These are phyloP conservation scores for Alligator sinensis DNA, from an alignment of 2,113 vertebrate species.

Conservation along the genomic window DNA sequence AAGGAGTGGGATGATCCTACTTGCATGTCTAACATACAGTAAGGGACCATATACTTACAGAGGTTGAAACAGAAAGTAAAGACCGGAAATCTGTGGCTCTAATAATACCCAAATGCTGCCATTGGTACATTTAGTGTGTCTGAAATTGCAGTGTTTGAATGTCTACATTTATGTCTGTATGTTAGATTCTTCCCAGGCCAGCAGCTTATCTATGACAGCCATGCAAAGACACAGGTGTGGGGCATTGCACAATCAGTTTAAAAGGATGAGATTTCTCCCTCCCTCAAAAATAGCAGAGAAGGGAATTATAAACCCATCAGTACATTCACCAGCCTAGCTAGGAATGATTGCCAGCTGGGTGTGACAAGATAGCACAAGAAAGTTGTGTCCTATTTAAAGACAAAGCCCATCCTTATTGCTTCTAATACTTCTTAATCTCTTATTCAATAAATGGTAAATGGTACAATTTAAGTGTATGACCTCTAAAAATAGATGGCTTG, in stretches of 20 bases:
- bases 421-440: neutral
- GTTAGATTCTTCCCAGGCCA: neutral
- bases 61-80: neutral
- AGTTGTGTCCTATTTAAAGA: neutral
- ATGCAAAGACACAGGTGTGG: neutral
- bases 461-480: neutral
- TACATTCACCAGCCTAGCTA: neutral
- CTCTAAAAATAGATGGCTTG: neutral
- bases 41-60: neutral
- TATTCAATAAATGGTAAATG: neutral
- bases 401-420: neutral
- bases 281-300: neutral
- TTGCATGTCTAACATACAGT: neutral
- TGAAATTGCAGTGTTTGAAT: neutral
- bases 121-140: neutral
- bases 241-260: neutral
- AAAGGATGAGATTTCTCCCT: neutral
- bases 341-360: neutral
- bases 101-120: constrained; percentile 11
- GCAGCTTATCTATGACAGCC: neutral
- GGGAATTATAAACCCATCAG: neutral
- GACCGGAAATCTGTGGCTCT: constrained; percentile 29
- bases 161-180: neutral
- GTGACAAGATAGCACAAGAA: neutral
- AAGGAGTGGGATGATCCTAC: neutral